Evolutionary conservation across 2,888 invertebrate genomes (phyloP), one percentile per base, ranked within the genome.

Genomic region (Parnassius smintheus): DNA sequence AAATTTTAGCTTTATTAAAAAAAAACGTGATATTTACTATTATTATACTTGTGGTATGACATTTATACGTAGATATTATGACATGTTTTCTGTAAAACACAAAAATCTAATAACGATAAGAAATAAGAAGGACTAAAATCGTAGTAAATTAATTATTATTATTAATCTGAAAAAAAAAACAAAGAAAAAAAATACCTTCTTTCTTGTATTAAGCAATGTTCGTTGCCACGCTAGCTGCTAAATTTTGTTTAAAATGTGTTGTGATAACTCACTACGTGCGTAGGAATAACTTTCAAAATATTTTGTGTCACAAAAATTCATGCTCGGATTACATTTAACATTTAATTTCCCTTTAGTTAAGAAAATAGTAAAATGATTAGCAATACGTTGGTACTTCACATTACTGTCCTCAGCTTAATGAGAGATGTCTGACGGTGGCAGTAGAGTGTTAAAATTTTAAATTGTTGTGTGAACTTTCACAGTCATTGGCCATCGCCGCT

Each of bases 401-500:
- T 70, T 68, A 68, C 67, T 65, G 64, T 72, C 70, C 68, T 71
- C 66, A 60, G 70, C 72, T 78, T 91, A 90, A 91, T 89, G 88
- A 88, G 86, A 72, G 69, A 70, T 75, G 72, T 67, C 70, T 66
- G 76, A 72, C 82, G 75, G 84, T 85, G 84, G 85, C 87, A 77
- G 74, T 71, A 71, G 75, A 72, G 89, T 91, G 91, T 90, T 89
- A 91, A 91, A 90, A 91, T 80, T 72, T 81, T 82, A 83, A 88
- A 91, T 91, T 88, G 85, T 88, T 83, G 86, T 90, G 91, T 91
- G 91, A 91, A 91, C 90, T 91, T 90, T 91, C 91, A 91, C 91
- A 91, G 86, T 79, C 79, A 84, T 88, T 73, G 84, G 78, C 72
- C 76, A 82, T 80, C 75, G 74, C 62, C 66, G 68, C 71, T 68